phyloP scores from a whole-genome alignment of 2,113 vertebrate genomes.

The Cariama cristata region DNA sequence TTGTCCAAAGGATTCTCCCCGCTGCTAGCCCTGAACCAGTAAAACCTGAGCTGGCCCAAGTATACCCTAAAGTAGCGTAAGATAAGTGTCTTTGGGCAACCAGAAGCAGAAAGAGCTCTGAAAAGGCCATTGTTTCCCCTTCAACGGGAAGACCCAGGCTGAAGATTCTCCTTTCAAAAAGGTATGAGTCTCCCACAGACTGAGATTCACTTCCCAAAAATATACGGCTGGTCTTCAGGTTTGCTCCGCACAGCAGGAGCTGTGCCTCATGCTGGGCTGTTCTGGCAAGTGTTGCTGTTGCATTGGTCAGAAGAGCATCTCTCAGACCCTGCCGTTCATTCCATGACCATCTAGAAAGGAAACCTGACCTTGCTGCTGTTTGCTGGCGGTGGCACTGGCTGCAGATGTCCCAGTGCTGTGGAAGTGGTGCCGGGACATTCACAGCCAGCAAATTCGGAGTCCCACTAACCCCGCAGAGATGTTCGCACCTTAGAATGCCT shows the following conservation, averaged over 20 bases:
- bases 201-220: background rate
- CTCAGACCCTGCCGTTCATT: background rate
- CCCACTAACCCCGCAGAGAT: fast-evolving
- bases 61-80: background rate
- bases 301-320: background rate
- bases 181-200: background rate
- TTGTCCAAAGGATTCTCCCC: background rate
- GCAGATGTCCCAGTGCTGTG: fast-evolving
- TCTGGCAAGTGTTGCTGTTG: background rate
- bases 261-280: background rate
- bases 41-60: background rate
- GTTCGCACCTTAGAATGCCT: background rate
- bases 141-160: background rate
- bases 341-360: background rate
- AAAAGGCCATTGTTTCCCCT: background rate
- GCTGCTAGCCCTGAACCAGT: background rate
- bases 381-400: background rate
- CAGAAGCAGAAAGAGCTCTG: background rate
- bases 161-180: background rate
- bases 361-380: background rate
- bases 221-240: background rate
- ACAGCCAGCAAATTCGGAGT: background rate
- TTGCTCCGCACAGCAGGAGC: background rate
- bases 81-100: background rate
- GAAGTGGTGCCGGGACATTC: background rate